Base-by-base conservation (phyloP, 2,113 vertebrate species). In the Rynchops niger region DNA sequence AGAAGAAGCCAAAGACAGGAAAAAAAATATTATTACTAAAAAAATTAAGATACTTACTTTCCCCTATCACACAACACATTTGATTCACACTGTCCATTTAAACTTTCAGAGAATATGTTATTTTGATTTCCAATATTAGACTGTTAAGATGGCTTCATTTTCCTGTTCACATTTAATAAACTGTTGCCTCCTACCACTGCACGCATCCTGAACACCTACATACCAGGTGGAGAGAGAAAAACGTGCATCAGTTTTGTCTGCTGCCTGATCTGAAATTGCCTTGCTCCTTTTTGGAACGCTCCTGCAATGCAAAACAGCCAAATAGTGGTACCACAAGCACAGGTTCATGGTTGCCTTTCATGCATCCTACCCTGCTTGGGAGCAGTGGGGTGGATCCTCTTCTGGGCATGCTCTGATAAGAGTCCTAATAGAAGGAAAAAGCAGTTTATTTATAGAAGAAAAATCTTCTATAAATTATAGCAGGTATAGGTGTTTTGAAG, bases 241-340 rank as follows among this genome's bases (percentile, higher is more conserved):
- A 92, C 15, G 18, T 83, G 29, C 36, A 32, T 70, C 42, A 29
- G 22, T 91, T 80, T 34, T 76, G 40, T 90, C 77, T 94, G 18
- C 67, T 95, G 83, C 42, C 85, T 49, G 62, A 78, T 92, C 78
- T 96, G 62, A 96, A 92, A 93, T 43, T 77, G 23, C 52, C 56
- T 74, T 91, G 52, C 83, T 96, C n/a, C 34, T 86, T 93, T 94
- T 67, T 49, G 23, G 52, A 53, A 63, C 2, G 1, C 3, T 88
- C 29, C 70, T 94, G 30, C 47, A 93, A 67, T 42, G 65, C 61
- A 58, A 66, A 52, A 49, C 3, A 76, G 20, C 9, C 4, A 9
- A 34, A 69, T 21, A 56, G 72, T 43, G 11, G 32, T 90, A 65
- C 9, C 23, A 53, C 15, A 42, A 53, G 42, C 17, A 53, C 36